Evolutionary conservation across 2,888 invertebrate species (phyloP), one percentile per base, ranked within the genome.

Genomic region (Oscheius sp.): DNA sequence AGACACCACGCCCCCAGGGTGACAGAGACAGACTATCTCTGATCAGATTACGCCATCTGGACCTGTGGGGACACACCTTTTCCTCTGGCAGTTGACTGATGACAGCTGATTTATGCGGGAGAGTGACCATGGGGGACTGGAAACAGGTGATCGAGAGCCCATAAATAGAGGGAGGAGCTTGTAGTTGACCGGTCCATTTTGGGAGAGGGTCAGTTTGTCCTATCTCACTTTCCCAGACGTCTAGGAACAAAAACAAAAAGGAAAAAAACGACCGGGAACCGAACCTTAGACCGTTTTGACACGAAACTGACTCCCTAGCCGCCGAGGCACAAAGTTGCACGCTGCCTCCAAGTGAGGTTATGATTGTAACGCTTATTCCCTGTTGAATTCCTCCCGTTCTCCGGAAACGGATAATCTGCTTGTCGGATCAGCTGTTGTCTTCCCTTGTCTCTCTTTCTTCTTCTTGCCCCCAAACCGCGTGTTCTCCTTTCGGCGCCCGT

Each of bases 401-500:
- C 60, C 60, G 37, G 32, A n/a, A n/a, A 10, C n/a, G 60, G n/a
- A 42, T 60, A 60, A 60, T 60, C 60, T 33, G 35, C 53, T 33
- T 37, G 33, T 47, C 63, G 63, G 63, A 63, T 63, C 68, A 68
- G 53, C 68, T 55, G 68, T 53, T 68, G 65, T 65, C 21, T 21
- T 21, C 32, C 55, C 55, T 32, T 21, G 21, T 55, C 32, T 32
- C 53, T n/a, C 53, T 21, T 3, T 55, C 21, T 21, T 21, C 21
- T 9, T 55, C 55, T 55, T 9, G 21, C 55, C 29, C 29, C 21
- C 9, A 55, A 9, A 13, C 21, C 21, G 55, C 55, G 65, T 65
- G 65, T 65, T 65, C 65, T 55, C 68, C 68, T 68, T 68, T 55
- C 66, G 53, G 35, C 68, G 48, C 47, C 50, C 63, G 32, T 68